These are phyloP conservation scores for Pontoporia blainvillei DNA, from an alignment of 2,113 vertebrate species.

Conservation along the genomic window DNA sequence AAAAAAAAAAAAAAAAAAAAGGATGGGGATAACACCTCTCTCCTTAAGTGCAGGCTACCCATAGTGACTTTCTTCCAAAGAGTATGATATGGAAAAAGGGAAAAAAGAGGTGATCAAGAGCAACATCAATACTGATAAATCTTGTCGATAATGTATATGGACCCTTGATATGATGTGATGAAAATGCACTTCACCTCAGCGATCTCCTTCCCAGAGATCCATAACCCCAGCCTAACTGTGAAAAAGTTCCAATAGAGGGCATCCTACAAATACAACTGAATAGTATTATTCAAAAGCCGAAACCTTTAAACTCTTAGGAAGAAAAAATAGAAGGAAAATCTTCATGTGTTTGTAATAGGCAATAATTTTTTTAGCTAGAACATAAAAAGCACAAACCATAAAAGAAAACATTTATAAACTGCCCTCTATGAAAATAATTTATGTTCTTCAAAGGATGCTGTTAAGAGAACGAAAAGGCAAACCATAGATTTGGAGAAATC, in stretches of 20 bases:
- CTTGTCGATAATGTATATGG: not conserved
- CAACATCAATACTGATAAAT: not conserved
- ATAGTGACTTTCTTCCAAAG: not conserved
- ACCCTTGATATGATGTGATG: not conserved
- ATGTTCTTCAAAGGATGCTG: not conserved
- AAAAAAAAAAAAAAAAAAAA: not conserved
- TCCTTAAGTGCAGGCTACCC: not conserved
- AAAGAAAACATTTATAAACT: not conserved
- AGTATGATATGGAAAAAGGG: not conserved
- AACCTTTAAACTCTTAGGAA: not conserved
- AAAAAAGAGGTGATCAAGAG: not conserved
- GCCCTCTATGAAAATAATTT: not conserved
- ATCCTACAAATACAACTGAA: not conserved
- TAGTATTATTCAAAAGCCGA: not conserved
- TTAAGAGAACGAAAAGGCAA: not conserved
- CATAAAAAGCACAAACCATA: not conserved
- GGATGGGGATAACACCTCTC: not conserved
- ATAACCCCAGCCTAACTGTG: not conserved
- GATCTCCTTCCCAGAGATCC: not conserved
- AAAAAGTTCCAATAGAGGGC: not conserved
- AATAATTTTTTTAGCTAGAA: not conserved
- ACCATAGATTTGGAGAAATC: not conserved
- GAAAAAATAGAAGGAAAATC: not conserved
- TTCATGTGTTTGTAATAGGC: not conserved
- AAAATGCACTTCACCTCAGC: not conserved